Evolutionary conservation across 1,140 invertebrate genomes (phyloP).

Genomic region (Octopus sinensis): DNA sequence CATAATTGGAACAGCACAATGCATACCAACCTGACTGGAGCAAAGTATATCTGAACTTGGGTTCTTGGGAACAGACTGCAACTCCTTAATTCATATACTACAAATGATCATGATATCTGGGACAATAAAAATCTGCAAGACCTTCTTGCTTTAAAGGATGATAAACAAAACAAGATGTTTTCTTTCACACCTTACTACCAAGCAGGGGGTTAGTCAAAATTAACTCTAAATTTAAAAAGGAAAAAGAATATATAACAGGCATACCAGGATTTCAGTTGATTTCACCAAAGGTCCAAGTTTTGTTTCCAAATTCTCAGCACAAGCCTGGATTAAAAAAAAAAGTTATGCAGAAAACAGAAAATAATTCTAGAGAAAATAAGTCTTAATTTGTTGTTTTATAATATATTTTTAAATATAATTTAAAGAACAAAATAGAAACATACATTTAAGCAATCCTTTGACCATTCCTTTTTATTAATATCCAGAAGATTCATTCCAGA

Average conservation of each 20-base stretch:
- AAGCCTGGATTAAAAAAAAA: conserved; percentile 59
- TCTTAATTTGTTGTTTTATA: background rate
- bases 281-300: conserved; percentile 71
- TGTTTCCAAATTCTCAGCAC: conserved; percentile 67
- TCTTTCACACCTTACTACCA: too few relatives aligned
- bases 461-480: conserved; percentile 78
- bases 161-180: too few relatives aligned
- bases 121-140: too few relatives aligned
- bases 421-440: background rate
- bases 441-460: conserved; percentile 70
- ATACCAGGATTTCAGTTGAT: conserved; percentile 65
- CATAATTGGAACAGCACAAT: too few relatives aligned
- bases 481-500: conserved; percentile 96
- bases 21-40: too few relatives aligned
- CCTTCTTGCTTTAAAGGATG: too few relatives aligned
- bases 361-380: background rate
- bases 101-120: too few relatives aligned
- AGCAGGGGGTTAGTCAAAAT: background rate
- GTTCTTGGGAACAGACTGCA: too few relatives aligned
- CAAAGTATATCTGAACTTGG: too few relatives aligned
- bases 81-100: too few relatives aligned
- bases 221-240: background rate
- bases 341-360: background rate
- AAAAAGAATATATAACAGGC: background rate
- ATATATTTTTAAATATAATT: background rate